Conservation (phyloP, 2,113 vertebrate species). For the Megaceryle torquata region DNA sequence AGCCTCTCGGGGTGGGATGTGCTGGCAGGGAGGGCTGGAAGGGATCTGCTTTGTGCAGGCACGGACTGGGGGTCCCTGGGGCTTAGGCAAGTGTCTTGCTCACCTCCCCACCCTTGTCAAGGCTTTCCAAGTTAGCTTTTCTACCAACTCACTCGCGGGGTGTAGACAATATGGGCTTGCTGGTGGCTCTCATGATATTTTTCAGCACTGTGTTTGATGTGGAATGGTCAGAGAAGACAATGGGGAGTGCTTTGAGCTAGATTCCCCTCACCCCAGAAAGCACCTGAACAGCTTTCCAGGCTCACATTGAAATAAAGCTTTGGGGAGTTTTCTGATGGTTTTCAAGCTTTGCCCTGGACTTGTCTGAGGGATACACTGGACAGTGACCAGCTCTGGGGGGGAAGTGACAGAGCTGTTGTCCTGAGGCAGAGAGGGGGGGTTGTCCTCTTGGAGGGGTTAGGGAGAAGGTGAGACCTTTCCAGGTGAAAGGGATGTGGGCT, state of each 20-base stretch:
- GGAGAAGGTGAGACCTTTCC: not conserved
- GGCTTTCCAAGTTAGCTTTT: not conserved
- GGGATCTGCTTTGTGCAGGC: not conserved
- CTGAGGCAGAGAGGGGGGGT: not conserved
- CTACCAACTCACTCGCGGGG: too few relatives aligned
- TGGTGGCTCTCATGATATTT: fast-evolving
- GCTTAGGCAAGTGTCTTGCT: not conserved
- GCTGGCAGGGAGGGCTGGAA: not conserved
- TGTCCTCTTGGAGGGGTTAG: not conserved
- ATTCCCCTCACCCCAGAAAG: not conserved
- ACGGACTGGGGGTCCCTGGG: not conserved
- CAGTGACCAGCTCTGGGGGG: not conserved
- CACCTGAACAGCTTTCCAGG: not conserved
- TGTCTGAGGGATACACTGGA: not conserved
- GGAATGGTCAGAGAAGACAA: not conserved
- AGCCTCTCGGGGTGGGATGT: not conserved
- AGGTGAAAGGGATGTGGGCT: not conserved
- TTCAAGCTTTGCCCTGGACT: not conserved
- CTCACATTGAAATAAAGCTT: not conserved
- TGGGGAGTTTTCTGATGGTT: not conserved
- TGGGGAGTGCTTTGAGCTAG: not conserved
- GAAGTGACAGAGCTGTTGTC: not conserved
- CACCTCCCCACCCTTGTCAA: fast-evolving
- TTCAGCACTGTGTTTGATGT: not conserved
- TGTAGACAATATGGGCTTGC: fast-evolving